phyloP scores from a whole-genome alignment of 2,113 vertebrate genomes.

The Tamias sibiricus region DNA sequence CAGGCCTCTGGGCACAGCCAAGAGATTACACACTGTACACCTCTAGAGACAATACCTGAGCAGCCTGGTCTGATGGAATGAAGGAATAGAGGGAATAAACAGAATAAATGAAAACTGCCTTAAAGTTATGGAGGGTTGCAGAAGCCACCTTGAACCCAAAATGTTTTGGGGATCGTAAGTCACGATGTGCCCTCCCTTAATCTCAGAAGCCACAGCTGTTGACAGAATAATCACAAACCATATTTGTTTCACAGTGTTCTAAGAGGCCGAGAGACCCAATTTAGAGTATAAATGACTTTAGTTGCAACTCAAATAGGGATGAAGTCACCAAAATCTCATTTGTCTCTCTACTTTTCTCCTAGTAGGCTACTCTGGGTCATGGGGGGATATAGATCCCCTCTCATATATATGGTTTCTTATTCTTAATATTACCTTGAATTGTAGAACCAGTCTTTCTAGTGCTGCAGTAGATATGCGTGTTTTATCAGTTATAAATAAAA shows the following conservation, averaged over 20 bases:
- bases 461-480: neutral
- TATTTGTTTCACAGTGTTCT: neutral
- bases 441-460: neutral
- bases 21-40: neutral
- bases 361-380: neutral
- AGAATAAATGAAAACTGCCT: neutral
- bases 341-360: neutral
- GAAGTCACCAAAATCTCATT: neutral
- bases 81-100: neutral
- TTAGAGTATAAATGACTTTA: neutral
- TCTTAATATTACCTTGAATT: neutral
- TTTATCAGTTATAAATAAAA: neutral
- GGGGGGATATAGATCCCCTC: rapidly evolving
- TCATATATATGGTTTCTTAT: neutral
- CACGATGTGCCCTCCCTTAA: neutral
- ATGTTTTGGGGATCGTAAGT: neutral
- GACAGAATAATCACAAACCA: neutral
- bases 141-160: neutral
- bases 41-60: neutral
- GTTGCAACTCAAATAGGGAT: neutral
- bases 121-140: neutral
- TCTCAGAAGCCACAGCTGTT: neutral
- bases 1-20: neutral
- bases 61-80: neutral
- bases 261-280: neutral